These are phyloP conservation scores for Mirounga angustirostris DNA, from an alignment of 2,113 vertebrate genomes.

Conservation along the genomic window DNA sequence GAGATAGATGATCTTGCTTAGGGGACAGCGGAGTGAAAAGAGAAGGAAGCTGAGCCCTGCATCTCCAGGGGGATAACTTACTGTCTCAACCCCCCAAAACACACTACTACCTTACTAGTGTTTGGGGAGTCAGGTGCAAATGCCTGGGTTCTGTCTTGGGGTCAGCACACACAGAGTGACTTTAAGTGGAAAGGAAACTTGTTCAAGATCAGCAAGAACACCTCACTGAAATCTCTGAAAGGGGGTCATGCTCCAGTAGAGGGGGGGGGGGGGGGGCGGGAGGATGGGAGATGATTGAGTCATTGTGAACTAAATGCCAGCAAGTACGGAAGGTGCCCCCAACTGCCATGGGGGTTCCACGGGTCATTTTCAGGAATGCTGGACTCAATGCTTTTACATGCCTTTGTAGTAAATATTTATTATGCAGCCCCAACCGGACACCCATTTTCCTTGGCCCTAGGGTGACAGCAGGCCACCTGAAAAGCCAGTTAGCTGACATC, in stretches of 20 bases:
- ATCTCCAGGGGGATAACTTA: background rate
- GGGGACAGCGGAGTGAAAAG: background rate
- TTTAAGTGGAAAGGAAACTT: background rate
- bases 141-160: background rate
- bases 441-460: background rate
- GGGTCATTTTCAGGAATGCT: background rate
- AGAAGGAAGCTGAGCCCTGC: background rate
- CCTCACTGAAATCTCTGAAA: background rate
- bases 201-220: background rate
- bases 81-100: background rate
- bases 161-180: background rate
- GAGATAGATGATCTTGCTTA: background rate
- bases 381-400: background rate
- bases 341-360: background rate
- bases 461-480: background rate
- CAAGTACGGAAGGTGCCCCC: background rate
- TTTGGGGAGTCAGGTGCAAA: background rate
- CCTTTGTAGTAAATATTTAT: background rate
- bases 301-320: background rate
- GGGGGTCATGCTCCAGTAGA: background rate
- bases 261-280: fast-evolving
- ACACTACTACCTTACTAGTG: background rate
- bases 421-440: background rate
- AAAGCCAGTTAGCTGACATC: background rate
- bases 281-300: background rate